Percentiles rank a stretch among this genome's conserved stretches.
Evolutionary conservation across 1,140 invertebrate species (phyloP).

Genomic region (Drosophila watanabei): DNA sequence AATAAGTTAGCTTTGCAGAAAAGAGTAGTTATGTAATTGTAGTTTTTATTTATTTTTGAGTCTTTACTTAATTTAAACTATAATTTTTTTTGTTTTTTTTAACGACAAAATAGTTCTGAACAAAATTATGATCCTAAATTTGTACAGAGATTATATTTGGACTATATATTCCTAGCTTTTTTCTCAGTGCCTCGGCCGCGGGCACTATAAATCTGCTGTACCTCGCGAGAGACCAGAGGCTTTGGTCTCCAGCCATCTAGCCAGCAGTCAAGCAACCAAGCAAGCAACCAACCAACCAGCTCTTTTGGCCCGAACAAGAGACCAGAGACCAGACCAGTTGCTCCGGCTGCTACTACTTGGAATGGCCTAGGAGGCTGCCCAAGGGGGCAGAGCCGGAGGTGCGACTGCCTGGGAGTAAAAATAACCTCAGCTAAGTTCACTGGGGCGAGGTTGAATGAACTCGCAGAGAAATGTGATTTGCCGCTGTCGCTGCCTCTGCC

Average conservation of each 20-base stretch:
- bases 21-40: background rate
- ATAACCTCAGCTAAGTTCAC: constrained; percentile 86
- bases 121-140: background rate
- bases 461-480: constrained; percentile 61
- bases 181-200: constrained; percentile 28
- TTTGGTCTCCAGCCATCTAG: constrained; percentile 47
- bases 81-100: background rate
- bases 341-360: constrained; percentile 60
- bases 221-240: constrained; percentile 38
- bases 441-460: constrained; percentile 86
- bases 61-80: background rate
- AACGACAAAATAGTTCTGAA: background rate
- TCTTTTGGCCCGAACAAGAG: constrained; percentile 41
- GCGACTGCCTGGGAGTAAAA: constrained; percentile 76
- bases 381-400: background rate
- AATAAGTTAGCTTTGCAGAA: constrained; percentile 9
- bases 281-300: constrained; percentile 16
- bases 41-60: too few species aligned
- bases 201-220: constrained; percentile 67
- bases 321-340: constrained; percentile 69
- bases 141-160: background rate
- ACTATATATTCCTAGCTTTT: background rate
- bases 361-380: constrained; percentile 35
- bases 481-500: background rate
- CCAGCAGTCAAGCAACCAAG: constrained; percentile 18